Conservation (phyloP, 2,113 vertebrate species). For the Ranitomeya variabilis region DNA sequence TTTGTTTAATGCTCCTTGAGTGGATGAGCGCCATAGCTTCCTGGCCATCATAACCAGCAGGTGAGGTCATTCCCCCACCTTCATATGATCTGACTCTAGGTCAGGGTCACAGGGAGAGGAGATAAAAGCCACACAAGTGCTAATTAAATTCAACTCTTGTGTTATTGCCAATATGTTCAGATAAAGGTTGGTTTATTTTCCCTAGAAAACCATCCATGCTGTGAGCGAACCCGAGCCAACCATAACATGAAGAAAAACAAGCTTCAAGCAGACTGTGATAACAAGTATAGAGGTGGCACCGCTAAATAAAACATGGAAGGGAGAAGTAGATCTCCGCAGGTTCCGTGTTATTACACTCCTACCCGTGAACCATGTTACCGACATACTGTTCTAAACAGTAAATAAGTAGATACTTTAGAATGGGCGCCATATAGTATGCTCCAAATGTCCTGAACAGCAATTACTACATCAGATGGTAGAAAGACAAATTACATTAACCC, state of each 20-base stretch:
- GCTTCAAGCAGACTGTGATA: slow-evolving; percentile 49
- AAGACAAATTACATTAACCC: no score
- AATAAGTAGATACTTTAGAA: no score
- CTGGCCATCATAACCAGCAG: slow-evolving; percentile 63
- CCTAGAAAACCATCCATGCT: slow-evolving; percentile 61
- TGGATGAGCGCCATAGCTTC: slow-evolving; percentile 64
- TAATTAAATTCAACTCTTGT: slow-evolving; percentile 63
- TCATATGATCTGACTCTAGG: slow-evolving; percentile 61
- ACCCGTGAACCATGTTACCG: no score
- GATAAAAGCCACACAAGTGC: slow-evolving; percentile 61
- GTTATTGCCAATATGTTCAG: slow-evolving; percentile 63
- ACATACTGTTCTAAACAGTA: no score
- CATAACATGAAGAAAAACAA: slow-evolving; percentile 61
- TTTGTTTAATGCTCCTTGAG: background rate
- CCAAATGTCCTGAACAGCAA: no score
- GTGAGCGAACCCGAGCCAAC: slow-evolving; percentile 43
- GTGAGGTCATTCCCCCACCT: slow-evolving; percentile 69
- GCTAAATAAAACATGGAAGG: background rate
- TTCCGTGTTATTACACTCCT: background rate
- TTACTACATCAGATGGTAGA: no score
- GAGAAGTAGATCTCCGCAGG: background rate
- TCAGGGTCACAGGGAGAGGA: slow-evolving; percentile 61
- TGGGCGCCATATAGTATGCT: no score
- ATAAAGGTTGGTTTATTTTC: slow-evolving; percentile 60
- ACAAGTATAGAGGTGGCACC: background rate